Evolutionary conservation across 2,797 vertebrate species (phyloP), one percentile per base, ranked within the genome.

Genomic region (Sphenodon punctatus): DNA sequence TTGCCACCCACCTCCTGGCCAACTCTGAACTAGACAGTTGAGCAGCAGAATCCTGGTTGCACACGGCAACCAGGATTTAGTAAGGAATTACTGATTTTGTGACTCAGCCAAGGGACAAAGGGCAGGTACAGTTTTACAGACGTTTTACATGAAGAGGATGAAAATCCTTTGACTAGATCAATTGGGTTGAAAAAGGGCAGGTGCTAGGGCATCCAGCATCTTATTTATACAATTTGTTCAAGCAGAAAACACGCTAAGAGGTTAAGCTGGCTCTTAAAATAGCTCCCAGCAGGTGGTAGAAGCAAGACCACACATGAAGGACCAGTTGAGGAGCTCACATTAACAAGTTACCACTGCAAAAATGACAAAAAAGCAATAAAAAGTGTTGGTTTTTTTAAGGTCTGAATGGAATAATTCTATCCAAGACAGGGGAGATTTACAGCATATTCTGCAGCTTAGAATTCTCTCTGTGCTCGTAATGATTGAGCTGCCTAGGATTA

Each of bases 381-480:
- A 75, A 78, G 83, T 34, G 67, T 71, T 68, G 56, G 59, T 1
- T 32, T 27, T 55, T 55, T 72, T 73, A 59, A 42, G 73, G 78
- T 81, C 15, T 73, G 83, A 90, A 87, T 63, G 85, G 65, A 86
- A 75, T 69, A n/a, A n/a, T n/a, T n/a, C n/a, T 65, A 36, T 67
- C 79, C 61, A 67, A 86, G 56, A 38, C 43, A 46, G 48, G 14
- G 71, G 82, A 68, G 71, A 84, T 80, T 88, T 84, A 56, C 49
- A 85, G 75, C 9, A 23, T 34, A 73, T 45, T 64, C 87, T 88
- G n/a, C n/a, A n/a, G n/a, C n/a, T n/a, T n/a, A n/a, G n/a, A n/a
- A n/a, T n/a, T n/a, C n/a, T n/a, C n/a, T n/a, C n/a, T n/a, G n/a
- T n/a, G n/a, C n/a, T n/a, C n/a, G n/a, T n/a, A n/a, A n/a, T n/a